Evolutionary conservation across 2,888 invertebrate species (phyloP).

Genomic region (Prenolepis imparis): DNA sequence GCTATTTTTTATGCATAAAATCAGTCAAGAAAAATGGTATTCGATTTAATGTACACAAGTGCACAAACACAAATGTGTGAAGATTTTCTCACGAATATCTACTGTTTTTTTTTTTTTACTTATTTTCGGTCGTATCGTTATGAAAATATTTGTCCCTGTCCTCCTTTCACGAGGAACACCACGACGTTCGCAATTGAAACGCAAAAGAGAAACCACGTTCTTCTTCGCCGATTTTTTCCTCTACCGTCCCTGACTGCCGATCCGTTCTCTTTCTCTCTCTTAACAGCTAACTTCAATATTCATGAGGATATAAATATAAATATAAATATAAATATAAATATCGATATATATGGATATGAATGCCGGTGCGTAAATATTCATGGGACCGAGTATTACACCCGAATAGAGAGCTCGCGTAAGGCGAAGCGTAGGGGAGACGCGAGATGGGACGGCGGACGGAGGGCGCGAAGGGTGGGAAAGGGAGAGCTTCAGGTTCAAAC

Average conservation of each 20-base stretch:
- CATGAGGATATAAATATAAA: constrained; percentile 46
- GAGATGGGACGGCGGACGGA: neutral
- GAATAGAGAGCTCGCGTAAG: constrained; percentile 37
- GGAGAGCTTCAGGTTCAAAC: constrained; percentile 35
- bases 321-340: constrained; percentile 35
- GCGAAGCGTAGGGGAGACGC: neutral
- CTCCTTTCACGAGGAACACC: neutral
- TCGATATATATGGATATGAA: constrained; percentile 42
- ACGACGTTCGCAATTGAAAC: neutral
- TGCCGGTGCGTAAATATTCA: constrained; percentile 44
- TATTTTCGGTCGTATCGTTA: neutral
- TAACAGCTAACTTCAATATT: constrained; percentile 46
- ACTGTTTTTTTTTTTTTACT: neutral
- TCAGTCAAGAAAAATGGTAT: neutral
- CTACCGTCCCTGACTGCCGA: neutral
- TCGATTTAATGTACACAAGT: constrained; percentile 1
- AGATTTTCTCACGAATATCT: neutral
- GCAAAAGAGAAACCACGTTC: neutral
- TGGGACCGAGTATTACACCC: constrained; percentile 37
- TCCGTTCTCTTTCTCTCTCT: neutral
- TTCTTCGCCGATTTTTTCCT: constrained; percentile 26
- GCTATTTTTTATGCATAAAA: neutral
- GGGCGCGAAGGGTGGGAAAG: neutral
- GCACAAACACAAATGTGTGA: neutral
- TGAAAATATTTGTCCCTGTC: neutral